Percentiles rank a stretch among this genome's conserved stretches.
These are phyloP conservation scores for Parotocinclus haroldoi DNA, from an alignment of 2,797 vertebrate genomes.

Conservation along the genomic window DNA sequence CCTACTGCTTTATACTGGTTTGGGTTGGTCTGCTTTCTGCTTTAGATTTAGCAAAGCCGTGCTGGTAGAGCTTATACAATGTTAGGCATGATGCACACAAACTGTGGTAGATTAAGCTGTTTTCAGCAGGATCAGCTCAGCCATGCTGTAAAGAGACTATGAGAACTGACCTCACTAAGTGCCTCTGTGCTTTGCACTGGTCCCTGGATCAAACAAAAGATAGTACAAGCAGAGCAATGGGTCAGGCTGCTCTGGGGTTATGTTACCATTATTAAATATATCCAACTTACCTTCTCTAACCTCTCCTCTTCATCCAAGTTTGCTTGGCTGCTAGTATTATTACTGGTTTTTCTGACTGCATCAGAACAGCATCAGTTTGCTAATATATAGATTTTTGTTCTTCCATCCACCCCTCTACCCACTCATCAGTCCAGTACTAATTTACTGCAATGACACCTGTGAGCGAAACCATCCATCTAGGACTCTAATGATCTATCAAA, in stretches of 20 bases:
- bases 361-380: no score
- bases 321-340: no score
- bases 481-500: not conserved
- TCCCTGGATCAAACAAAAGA: constrained; percentile 14
- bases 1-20: not conserved
- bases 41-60: not conserved
- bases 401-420: not conserved
- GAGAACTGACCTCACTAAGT: constrained; percentile 6
- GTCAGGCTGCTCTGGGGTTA: not conserved
- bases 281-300: no score
- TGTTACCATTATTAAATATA: no score
- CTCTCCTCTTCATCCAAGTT: no score
- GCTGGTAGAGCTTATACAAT: no score
- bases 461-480: not conserved
- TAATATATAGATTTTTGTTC: not conserved
- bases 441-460: not conserved
- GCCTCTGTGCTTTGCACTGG: not conserved
- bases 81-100: no score
- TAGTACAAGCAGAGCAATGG: constrained; percentile 2
- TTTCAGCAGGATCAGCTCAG: not conserved
- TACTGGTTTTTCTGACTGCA: no score
- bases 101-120: no score
- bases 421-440: constrained; percentile 8
- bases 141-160: not conserved
- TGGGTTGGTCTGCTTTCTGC: not conserved